Conservation (phyloP, 2,113 vertebrate species). For the Fregata magnificens region DNA sequence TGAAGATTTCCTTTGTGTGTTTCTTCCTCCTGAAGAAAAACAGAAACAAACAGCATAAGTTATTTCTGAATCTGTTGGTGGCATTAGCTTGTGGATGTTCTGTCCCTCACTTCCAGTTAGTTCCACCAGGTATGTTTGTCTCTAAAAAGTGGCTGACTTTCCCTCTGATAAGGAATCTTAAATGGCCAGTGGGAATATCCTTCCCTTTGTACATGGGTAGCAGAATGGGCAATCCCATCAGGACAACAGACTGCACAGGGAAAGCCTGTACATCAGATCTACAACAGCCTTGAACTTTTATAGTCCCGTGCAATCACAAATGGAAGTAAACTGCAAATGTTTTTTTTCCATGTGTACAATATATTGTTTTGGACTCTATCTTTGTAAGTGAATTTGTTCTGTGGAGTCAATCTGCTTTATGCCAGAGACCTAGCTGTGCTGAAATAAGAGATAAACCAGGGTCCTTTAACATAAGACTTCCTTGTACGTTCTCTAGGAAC, state of each 20-base stretch:
- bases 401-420: not conserved
- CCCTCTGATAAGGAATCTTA: not conserved
- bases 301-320: not conserved
- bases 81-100: not conserved
- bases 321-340: not conserved
- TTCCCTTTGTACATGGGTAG: not conserved
- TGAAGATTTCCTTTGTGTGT: conserved; percentile 88
- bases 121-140: not conserved
- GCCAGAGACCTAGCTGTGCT: not conserved
- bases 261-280: not conserved
- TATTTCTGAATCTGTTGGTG: not conserved
- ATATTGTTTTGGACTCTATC: not conserved
- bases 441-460: not conserved
- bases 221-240: not conserved
- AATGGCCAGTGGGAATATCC: not conserved
- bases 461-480: not conserved
- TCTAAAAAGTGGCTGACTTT: not conserved
- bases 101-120: not conserved
- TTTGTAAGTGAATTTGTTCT: not conserved
- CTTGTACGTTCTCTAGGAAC: not conserved
- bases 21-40: conserved; percentile 86
- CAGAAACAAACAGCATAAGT: not conserved
- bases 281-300: not conserved
- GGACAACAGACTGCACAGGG: not conserved
- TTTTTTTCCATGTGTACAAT: not conserved